These are phyloP conservation scores for Zaprionus camerounensis DNA, from an alignment of 1,140 invertebrate species.

Conservation along the genomic window DNA sequence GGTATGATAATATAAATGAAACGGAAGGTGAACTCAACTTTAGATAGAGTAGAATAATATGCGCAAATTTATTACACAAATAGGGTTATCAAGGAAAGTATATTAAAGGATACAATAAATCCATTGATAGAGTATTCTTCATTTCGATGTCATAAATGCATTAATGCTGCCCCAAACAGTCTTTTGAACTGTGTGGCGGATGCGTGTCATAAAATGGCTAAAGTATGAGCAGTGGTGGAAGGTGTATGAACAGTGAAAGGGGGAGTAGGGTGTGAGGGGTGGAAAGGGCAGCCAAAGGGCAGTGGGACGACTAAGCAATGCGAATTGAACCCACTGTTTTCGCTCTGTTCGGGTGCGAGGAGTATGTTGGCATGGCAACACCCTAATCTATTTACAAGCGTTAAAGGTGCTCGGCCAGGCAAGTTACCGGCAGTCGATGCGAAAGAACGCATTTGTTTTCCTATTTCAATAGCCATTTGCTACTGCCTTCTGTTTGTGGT, in stretches of 20 bases:
- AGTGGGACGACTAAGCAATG: slow-evolving; percentile 43
- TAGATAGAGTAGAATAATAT: not conserved
- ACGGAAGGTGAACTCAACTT: not conserved
- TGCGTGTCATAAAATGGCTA: slow-evolving; percentile 67
- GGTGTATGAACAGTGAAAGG: slow-evolving; percentile 6
- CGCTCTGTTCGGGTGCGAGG: not conserved
- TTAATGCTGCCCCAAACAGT: slow-evolving; percentile 8
- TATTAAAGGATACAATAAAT: not conserved
- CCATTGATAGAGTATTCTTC: slow-evolving; percentile 17
- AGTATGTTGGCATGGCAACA: slow-evolving; percentile 60
- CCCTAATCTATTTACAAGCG: slow-evolving; percentile 72
- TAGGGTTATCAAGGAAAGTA: not conserved
- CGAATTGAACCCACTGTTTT: slow-evolving; percentile 20
- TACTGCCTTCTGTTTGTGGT: slow-evolving; percentile 2
- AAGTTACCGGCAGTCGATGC: slow-evolving; percentile 21
- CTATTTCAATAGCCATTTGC: slow-evolving; percentile 32
- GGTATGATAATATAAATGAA: not conserved
- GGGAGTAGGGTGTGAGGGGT: not conserved
- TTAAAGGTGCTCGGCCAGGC: slow-evolving; percentile 23
- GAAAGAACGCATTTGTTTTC: slow-evolving; percentile 60
- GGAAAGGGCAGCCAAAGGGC: slow-evolving; percentile 28
- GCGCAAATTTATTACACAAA: too few relatives aligned
- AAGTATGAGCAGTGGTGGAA: slow-evolving; percentile 61
- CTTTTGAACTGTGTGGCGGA: slow-evolving; percentile 40
- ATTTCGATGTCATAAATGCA: not conserved